Evolutionary conservation across 2,888 invertebrate genomes (phyloP).

Genomic region (Lordiphosa andalusiaca): DNA sequence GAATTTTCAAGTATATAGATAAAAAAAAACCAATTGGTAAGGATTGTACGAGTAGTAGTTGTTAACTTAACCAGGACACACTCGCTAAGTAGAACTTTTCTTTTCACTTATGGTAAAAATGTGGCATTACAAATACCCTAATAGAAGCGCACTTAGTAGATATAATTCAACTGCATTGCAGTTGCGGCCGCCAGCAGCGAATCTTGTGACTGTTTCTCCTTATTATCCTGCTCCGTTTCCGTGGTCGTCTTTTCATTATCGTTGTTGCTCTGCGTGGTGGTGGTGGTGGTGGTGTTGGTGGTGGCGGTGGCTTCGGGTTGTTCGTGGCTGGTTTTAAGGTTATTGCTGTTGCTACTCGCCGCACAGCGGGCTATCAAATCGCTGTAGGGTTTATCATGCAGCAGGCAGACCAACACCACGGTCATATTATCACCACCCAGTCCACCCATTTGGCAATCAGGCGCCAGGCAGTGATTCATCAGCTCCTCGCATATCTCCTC

Average conservation of each 20-base stretch:
- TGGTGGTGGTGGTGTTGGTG: slow-evolving; percentile 8
- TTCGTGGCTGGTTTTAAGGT: slow-evolving; percentile 7
- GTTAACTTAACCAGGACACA: slow-evolving; percentile 52
- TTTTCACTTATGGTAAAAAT: neutral
- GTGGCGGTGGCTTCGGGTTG: slow-evolving; percentile 4
- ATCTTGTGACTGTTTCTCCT: slow-evolving; percentile 36
- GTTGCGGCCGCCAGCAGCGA: slow-evolving; percentile 49
- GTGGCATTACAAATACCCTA: slow-evolving; percentile 11
- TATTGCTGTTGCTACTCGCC: slow-evolving; percentile 36
- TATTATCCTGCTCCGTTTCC: slow-evolving; percentile 10
- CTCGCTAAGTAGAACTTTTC: slow-evolving; percentile 40
- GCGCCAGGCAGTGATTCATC: slow-evolving; percentile 96
- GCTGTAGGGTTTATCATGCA: slow-evolving; percentile 79
- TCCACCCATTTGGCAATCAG: slow-evolving; percentile 97
- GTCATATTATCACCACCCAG: slow-evolving; percentile 99
- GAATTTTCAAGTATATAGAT: slow-evolving; percentile 18
- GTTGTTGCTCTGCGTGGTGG: neutral
- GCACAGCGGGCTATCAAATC: slow-evolving; percentile 76
- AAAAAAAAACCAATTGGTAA: slow-evolving; percentile 29
- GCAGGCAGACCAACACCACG: slow-evolving; percentile 91
- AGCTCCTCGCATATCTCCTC: slow-evolving; percentile 97
- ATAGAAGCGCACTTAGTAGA: slow-evolving; percentile 27
- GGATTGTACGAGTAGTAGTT: slow-evolving; percentile 54
- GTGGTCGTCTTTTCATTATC: slow-evolving; percentile 3
- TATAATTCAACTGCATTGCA: slow-evolving; percentile 40